Base-by-base conservation (phyloP, 2,113 vertebrate species). In the Halichoerus grypus region DNA sequence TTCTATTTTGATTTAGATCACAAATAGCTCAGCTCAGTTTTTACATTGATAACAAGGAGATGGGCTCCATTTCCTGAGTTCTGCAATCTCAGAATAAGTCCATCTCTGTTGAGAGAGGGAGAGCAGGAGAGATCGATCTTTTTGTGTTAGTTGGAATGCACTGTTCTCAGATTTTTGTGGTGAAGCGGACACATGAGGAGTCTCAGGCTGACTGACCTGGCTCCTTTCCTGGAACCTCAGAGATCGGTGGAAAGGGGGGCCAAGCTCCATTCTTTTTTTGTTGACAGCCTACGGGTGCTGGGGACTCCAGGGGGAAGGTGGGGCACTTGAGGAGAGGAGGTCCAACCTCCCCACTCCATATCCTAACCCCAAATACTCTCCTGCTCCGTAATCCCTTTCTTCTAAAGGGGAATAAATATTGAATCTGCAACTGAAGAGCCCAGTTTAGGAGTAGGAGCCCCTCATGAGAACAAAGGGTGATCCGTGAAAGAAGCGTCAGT, bases 1-100 rank as follows among this genome's bases (percentile, higher is more conserved):
- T 97, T 98, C 94, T 97, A 88, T 53, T 98, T 97, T 98, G 97
- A 95, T 98, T 97, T 88, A 97, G 93, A 92, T 97, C 22, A 39
- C 95, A 97, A 92, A 61, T 95, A 83, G 71, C 93, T 85, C 94
- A 85, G 97, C 95, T 98, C 86, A 31, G 94, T 98, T 97, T 98
- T 91, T 71, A 95, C 95, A 74, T 39, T 98, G 97, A 96, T 97
- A 96, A 92, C 67, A 18, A 69, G 51, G 69, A 94, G 95, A 97
- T 97, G 67, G 89, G 51, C 36, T 92, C 39, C 14, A 77, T 98
- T 98, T 98, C 79, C 71, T n/a, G 53, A 83, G 33, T 67, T 96
- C 85, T 97, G 91, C 65, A 77, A 88, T 96, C 53, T 51, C 91
- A 87, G 49, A 92, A 55, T 57, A 94, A 79, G 2, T 71, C 90